A percentile compares a stretch with the other conserved stretches of the same genome.
Conservation (phyloP, 1,140 invertebrate species). For the Marisa cornuarietis region DNA sequence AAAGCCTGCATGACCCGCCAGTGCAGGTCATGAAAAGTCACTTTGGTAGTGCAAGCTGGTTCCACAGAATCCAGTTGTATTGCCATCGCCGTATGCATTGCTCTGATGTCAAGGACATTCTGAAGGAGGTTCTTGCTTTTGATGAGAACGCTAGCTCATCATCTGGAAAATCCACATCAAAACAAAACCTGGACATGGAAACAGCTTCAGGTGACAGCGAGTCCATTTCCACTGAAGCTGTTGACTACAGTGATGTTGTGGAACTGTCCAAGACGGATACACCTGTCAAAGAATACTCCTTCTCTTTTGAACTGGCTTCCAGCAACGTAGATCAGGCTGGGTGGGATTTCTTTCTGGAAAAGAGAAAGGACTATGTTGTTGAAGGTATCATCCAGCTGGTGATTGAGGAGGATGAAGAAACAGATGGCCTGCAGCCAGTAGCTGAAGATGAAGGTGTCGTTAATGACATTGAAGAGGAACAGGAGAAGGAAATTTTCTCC, state of each 20-base stretch:
- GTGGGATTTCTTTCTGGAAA: conserved; percentile 58
- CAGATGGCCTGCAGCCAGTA: conserved; percentile 20
- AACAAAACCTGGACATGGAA: conserved; percentile 27
- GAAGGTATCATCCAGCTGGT: conserved; percentile 51
- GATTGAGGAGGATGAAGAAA: conserved; percentile 5
- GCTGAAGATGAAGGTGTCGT: not conserved
- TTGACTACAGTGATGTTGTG: conserved; percentile 28
- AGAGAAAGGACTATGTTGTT: conserved; percentile 51
- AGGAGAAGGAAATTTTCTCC: conserved; percentile 51
- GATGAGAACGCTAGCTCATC: conserved; percentile 23
- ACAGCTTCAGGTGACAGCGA: conserved; percentile 38
- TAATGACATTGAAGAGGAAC: conserved; percentile 27
- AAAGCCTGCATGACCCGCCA: conserved; percentile 37
- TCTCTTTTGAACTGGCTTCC: conserved; percentile 54
- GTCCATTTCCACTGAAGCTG: conserved; percentile 26
- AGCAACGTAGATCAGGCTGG: conserved; percentile 55
- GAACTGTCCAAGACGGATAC: conserved; percentile 39
- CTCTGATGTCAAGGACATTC: conserved; percentile 50
- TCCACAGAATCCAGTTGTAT: conserved; percentile 54
- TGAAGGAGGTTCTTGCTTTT: conserved; percentile 37
- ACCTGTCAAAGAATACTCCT: conserved; percentile 52
- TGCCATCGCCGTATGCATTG: conserved; percentile 53
- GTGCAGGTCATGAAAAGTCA: conserved; percentile 17
- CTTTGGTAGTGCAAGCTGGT: conserved; percentile 48
- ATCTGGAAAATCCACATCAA: conserved; percentile 12